phyloP scores from a whole-genome alignment of 2,888 invertebrate species.

The Eucera pruinosa region DNA sequence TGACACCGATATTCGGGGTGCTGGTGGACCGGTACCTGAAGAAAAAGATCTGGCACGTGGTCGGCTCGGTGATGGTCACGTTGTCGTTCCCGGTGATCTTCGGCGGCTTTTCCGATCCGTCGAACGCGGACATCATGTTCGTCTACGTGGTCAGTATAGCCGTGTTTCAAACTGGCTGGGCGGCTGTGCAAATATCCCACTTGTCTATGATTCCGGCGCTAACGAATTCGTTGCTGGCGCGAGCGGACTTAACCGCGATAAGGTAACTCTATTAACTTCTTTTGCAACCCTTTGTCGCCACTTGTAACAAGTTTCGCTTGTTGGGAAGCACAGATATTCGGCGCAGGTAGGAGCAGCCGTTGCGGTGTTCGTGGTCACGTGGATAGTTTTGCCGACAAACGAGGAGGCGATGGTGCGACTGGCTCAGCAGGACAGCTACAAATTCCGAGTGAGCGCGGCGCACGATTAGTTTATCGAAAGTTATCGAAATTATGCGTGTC shows the following conservation, averaged over 20 bases:
- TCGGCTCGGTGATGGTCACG: slow-evolving; percentile 86
- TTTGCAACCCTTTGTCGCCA: background rate
- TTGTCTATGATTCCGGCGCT: slow-evolving; percentile 95
- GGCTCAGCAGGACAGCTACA: slow-evolving; percentile 88
- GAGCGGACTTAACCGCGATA: slow-evolving; percentile 92
- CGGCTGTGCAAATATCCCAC: slow-evolving; percentile 96
- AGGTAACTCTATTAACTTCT: slow-evolving; percentile 85
- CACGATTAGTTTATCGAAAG: too few relatives aligned
- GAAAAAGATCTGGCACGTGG: slow-evolving; percentile 93
- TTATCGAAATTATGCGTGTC: too few relatives aligned
- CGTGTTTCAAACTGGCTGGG: slow-evolving; percentile 97
- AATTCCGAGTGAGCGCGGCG: slow-evolving; percentile 88
- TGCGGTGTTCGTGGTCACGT: slow-evolving; percentile 92
- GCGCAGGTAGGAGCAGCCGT: slow-evolving; percentile 95
- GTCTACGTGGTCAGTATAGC: slow-evolving; percentile 86
- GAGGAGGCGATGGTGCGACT: slow-evolving; percentile 84
- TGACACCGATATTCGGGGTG: slow-evolving; percentile 91
- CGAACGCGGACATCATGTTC: slow-evolving; percentile 58
- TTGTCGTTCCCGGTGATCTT: slow-evolving; percentile 81
- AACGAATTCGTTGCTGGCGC: slow-evolving; percentile 88
- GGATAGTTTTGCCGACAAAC: slow-evolving; percentile 88
- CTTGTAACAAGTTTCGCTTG: background rate
- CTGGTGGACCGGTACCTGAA: slow-evolving; percentile 92
- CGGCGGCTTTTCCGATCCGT: slow-evolving; percentile 75
- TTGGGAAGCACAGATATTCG: slow-evolving; percentile 89